Evolutionary conservation across 2,888 invertebrate genomes (phyloP), one percentile per base, ranked within the genome.

Genomic region (Cantharis nigra): DNA sequence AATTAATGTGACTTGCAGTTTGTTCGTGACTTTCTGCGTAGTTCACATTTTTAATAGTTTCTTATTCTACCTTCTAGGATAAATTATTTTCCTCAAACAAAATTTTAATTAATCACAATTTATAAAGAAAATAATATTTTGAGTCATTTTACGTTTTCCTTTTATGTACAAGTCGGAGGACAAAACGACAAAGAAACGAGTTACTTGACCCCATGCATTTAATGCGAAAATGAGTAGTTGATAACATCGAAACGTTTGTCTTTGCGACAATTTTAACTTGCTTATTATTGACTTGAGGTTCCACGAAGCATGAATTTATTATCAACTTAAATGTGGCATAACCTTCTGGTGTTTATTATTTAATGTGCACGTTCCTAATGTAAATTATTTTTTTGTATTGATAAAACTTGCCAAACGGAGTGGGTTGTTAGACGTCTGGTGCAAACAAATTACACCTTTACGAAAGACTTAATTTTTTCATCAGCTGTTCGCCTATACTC

Each of bases 331-430:
- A 49, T 49, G n/a, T 49, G 49, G n/a, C 7, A 9, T 49, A 33
- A n/a, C 49, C 49, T 49, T 49, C 49, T n/a, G 7, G 7, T 49
- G 4, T 30, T 33, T 13, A 13, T 49, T 49, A 49, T 49, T 49
- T 49, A n/a, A 49, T 49, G 49, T 49, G 49, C 49, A 49, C 49
- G 49, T 49, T n/a, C 49, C n/a, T 49, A 5, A 49, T n/a, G 49
- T 49, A 49, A 49, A 49, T 49, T 49, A 49, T 49, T 49, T 49
- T 49, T 49, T 49, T 49, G 65, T 67, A 67, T 67, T 67, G 65
- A 67, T 67, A 67, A 67, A 67, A 67, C 65, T 67, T 67, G 65
- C 65, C 65, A 67, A 67, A 26, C n/a, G n/a, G 18, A 20, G 65
- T 67, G 26, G 65, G 65, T 26, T 26, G 65, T 67, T 67, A 67